Conservation (phyloP, 2,888 invertebrate species). For the Limenitis camilla region DNA sequence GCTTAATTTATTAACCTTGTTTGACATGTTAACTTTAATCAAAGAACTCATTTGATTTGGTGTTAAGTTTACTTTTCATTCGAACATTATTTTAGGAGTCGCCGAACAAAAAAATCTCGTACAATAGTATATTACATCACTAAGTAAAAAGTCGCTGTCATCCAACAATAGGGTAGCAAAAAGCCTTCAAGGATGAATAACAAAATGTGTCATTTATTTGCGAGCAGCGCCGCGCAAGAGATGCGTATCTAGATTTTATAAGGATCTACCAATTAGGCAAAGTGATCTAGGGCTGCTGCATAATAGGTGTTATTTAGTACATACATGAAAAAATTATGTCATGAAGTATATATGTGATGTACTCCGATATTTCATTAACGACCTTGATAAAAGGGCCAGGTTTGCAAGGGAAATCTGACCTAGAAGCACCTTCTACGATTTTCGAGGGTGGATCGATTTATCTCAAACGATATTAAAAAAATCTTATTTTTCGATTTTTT, state of each 20-base stretch:
- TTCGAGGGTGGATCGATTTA: too few species aligned
- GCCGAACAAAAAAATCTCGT: constrained; percentile 2
- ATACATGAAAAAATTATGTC: too few species aligned
- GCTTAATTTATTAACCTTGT: too few species aligned
- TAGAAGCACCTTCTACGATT: too few species aligned
- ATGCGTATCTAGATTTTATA: constrained; percentile 53
- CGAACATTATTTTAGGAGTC: background rate
- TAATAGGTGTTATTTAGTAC: background rate
- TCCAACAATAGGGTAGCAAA: constrained; percentile 44
- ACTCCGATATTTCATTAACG: too few species aligned
- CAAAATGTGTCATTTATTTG: constrained; percentile 51
- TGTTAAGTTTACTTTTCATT: background rate
- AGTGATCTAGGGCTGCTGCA: constrained; percentile 45
- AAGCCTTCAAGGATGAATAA: constrained; percentile 56
- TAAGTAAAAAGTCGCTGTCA: constrained; percentile 20
- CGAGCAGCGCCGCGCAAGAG: constrained; percentile 33
- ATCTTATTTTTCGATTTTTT: too few species aligned
- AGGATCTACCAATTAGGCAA: constrained; percentile 59
- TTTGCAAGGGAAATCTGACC: too few species aligned
- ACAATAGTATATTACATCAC: constrained; percentile 16
- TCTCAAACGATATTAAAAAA: too few species aligned
- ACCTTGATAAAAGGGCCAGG: too few species aligned
- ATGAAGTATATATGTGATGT: too few species aligned
- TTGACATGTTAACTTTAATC: too few species aligned
- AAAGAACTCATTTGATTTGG: background rate